phyloP scores from a whole-genome alignment of 2,888 invertebrate species.

The Drosophila anomelani region DNA sequence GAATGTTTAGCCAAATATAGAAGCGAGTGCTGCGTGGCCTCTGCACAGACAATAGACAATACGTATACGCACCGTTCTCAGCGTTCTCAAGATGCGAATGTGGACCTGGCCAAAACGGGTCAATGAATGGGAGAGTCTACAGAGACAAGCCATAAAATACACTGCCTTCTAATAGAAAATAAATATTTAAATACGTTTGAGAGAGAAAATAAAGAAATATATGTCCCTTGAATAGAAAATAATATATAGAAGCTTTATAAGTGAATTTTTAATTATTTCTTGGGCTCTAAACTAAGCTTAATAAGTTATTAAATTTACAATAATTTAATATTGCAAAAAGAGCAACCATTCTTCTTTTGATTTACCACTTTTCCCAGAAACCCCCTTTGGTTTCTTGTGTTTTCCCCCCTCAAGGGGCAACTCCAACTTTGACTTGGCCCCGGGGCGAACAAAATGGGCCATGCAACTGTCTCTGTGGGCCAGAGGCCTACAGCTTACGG shows the following conservation, averaged over 20 bases:
- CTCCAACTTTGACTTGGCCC: slow-evolving; percentile 52
- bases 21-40: slow-evolving; percentile 54
- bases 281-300: accelerated
- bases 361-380: neutral
- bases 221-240: neutral
- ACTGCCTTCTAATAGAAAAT: neutral
- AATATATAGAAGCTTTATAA: too few relatives aligned
- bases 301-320: accelerated
- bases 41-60: slow-evolving; percentile 66
- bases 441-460: slow-evolving; percentile 71
- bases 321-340: neutral
- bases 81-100: slow-evolving; percentile 2
- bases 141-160: slow-evolving; percentile 4
- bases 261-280: neutral
- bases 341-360: slow-evolving; percentile 1
- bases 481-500: slow-evolving; percentile 71
- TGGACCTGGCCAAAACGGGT: slow-evolving; percentile 41
- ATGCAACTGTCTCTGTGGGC: slow-evolving; percentile 67
- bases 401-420: slow-evolving; percentile 6
- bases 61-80: slow-evolving; percentile 72
- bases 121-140: slow-evolving; percentile 43
- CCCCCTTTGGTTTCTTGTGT: slow-evolving; percentile 7
- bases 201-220: neutral
- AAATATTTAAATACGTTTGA: too few relatives aligned
- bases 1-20: slow-evolving; percentile 67